Conservation (phyloP, 2,888 invertebrate genomes). For the Acanthacorydalis orientalis region DNA sequence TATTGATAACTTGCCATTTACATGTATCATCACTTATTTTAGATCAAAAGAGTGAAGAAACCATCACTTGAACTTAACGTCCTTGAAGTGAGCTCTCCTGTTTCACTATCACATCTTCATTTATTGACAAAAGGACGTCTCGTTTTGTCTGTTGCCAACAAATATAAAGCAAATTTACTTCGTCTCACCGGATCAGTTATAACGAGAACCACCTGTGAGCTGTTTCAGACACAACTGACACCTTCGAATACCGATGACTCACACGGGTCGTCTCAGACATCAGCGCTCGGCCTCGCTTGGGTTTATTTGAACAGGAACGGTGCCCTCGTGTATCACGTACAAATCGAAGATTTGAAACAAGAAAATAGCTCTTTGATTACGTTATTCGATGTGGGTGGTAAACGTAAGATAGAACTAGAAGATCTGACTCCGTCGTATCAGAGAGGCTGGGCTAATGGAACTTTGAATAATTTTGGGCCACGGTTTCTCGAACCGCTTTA, state of each 20-base stretch:
- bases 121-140: conserved; percentile 62
- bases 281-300: conserved; percentile 54
- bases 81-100: conserved; percentile 61
- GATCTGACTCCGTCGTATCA: conserved; percentile 45
- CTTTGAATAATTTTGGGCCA: conserved; percentile 58
- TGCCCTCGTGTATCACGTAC: conserved; percentile 59
- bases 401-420: conserved; percentile 55
- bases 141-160: conserved; percentile 50
- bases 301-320: conserved; percentile 64
- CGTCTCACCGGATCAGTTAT: conserved; percentile 53
- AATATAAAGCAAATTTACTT: conserved; percentile 42
- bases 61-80: conserved; percentile 62
- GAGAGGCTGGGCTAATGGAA: conserved; percentile 51
- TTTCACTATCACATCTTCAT: conserved; percentile 58
- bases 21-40: background rate
- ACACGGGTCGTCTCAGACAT: conserved; percentile 9
- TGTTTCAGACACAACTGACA: conserved; percentile 56
- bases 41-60: background rate
- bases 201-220: conserved; percentile 61
- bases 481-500: conserved; percentile 70
- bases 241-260: conserved; percentile 27
- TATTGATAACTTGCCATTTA: too few species aligned
- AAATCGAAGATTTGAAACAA: conserved; percentile 43
- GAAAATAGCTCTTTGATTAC: conserved; percentile 47
- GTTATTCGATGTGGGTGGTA: conserved; percentile 53